Conservation (phyloP, 1,140 invertebrate genomes). For the Tetraneura akinire region DNA sequence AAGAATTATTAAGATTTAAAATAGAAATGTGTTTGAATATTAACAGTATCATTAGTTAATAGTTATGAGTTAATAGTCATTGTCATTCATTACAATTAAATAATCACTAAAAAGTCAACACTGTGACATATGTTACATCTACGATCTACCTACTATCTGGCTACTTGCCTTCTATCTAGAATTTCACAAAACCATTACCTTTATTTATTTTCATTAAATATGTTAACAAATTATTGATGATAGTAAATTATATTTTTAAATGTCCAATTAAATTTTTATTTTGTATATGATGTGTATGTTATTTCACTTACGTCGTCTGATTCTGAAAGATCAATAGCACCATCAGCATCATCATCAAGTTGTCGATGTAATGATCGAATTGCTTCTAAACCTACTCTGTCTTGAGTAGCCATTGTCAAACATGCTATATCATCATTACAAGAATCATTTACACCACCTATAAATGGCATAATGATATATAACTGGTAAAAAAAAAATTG, state of each 20-base stretch:
- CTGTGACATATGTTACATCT: too few relatives aligned
- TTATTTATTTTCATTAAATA: too few relatives aligned
- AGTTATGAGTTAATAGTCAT: too few relatives aligned
- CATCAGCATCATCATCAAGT: slow-evolving; percentile 92
- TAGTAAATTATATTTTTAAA: too few relatives aligned
- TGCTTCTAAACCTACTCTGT: slow-evolving; percentile 83
- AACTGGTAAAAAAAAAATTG: too few relatives aligned
- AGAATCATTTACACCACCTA: slow-evolving; percentile 57
- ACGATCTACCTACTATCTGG: too few relatives aligned
- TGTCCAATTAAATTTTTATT: neutral
- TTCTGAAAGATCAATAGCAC: slow-evolving; percentile 90
- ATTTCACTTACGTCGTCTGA: slow-evolving; percentile 83
- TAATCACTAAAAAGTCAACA: slow-evolving; percentile 14
- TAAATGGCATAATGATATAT: neutral
- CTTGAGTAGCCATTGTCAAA: slow-evolving; percentile 71
- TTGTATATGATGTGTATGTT: too few relatives aligned
- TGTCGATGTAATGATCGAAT: slow-evolving; percentile 84
- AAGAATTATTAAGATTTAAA: too few relatives aligned
- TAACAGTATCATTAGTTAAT: slow-evolving; percentile 1
- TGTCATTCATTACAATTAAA: neutral
- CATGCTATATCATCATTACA: slow-evolving; percentile 70
- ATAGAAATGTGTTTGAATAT: neutral
- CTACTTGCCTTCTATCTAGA: neutral
- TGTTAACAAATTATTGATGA: too few relatives aligned
- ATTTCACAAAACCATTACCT: neutral